Evolutionary conservation across 2,888 invertebrate genomes (phyloP).

Genomic region (Megamerina dolium): DNA sequence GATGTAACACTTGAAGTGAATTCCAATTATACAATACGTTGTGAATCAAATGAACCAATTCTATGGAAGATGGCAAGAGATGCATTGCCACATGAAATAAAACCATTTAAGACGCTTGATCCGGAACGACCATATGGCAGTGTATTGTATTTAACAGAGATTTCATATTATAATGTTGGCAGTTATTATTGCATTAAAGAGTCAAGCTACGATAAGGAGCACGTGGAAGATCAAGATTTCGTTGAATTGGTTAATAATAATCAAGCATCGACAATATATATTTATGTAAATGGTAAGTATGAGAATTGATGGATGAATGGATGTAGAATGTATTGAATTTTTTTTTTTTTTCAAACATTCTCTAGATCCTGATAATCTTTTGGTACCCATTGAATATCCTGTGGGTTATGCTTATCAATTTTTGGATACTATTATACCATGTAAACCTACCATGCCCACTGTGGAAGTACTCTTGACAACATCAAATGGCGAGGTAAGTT

Average conservation of each 20-base stretch:
- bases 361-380: constrained; percentile 50
- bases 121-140: constrained; percentile 45
- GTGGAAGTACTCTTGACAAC: constrained; percentile 50
- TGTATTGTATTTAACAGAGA: constrained; percentile 50
- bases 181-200: constrained; percentile 55
- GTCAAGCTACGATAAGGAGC: constrained; percentile 23
- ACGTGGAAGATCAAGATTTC: constrained; percentile 36
- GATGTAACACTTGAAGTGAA: constrained; percentile 41
- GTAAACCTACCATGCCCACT: constrained; percentile 59
- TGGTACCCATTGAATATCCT: constrained; percentile 43
- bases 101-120: constrained; percentile 24
- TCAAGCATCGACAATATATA: constrained; percentile 50
- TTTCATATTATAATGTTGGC: constrained; percentile 52
- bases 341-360: constrained; percentile 11
- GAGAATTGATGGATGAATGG: not conserved
- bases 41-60: constrained; percentile 48
- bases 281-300: constrained; percentile 54
- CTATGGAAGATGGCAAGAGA: constrained; percentile 40
- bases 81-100: constrained; percentile 8
- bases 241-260: constrained; percentile 39
- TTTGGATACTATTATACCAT: constrained; percentile 54
- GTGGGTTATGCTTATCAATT: constrained; percentile 48
- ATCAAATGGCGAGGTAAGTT: constrained; percentile 45
- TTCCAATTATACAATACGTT: constrained; percentile 47
- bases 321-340: not conserved